Evolutionary conservation across 2,113 vertebrate genomes (phyloP), one percentile per base, ranked within the genome.

Genomic region (Seriola rivoliana): DNA sequence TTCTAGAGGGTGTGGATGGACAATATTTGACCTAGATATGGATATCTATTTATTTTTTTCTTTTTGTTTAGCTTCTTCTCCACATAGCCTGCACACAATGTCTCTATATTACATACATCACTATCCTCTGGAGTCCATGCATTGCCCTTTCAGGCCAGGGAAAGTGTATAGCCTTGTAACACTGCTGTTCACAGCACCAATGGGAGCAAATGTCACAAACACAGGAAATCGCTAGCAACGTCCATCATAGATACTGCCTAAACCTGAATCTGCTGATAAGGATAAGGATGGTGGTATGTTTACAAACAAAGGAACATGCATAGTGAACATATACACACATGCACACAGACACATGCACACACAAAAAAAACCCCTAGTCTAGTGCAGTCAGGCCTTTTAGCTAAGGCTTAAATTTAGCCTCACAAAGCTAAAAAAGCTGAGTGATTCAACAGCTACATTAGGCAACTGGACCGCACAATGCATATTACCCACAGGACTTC

Each of bases 121-220:
- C 48, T 36, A 68, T 74, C 50, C 57, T 81, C 64, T 80, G 42
- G 12, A 64, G 34, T 48, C 32, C 21, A 75, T 73, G 63, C 8
- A 23, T 29, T 87, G 73, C 74, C 44, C 80, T 79, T 79, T 81
- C 14, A 63, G 48, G 44, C 29, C 75, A 48, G 8, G 25, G 21
- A 73, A 74, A 79, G 60, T 32, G 48, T 58, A 46, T 13, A 81
- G 34, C 36, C 60, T 57, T 71, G 63, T 69, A 59, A 64, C 42
- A 19, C 8, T 59, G 58, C 63, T 73, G 42, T 71, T 81, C 62
- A 82, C 71, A 40, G 68, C 63, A 78, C 77, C 55, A 82, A 71
- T 70, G 14, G 73, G 50, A 85, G 71, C 21, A 82, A 90, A 87
- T 84, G 84, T 83, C 79, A 82, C n/a, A 4, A 55, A 75, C 40